Evolutionary conservation across 2,113 vertebrate species (phyloP).

Genomic region (Lanius collurio): DNA sequence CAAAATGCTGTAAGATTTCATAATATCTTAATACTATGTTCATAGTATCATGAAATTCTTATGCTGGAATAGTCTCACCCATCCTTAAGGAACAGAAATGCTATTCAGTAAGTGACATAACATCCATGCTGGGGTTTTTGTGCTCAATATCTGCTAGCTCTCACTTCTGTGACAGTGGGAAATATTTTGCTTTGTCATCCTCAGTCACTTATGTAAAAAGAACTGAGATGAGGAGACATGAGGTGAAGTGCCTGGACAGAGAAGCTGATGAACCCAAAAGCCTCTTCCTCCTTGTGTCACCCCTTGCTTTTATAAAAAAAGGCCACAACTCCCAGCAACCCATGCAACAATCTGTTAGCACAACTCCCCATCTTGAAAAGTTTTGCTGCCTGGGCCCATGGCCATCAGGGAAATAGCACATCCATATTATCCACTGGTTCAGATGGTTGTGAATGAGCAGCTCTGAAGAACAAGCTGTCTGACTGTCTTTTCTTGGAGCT

Average conservation of each 20-base stretch:
- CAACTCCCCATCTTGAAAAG: neutral
- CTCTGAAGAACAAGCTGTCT: neutral
- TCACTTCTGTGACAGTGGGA: neutral
- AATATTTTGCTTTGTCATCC: neutral
- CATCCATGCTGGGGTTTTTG: neutral
- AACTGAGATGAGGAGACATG: neutral
- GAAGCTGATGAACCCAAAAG: rapidly evolving
- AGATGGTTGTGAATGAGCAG: neutral
- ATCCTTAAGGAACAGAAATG: neutral
- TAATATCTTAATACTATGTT: neutral
- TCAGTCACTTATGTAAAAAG: neutral
- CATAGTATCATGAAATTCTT: neutral
- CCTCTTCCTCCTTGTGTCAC: neutral
- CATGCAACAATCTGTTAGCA: neutral
- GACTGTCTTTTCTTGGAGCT: rapidly evolving
- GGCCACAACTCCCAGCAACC: neutral
- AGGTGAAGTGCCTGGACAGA: neutral
- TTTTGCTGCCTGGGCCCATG: neutral
- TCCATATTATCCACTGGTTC: neutral
- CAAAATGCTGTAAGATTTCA: neutral
- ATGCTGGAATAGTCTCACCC: neutral
- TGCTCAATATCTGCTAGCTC: neutral
- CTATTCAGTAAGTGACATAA: neutral
- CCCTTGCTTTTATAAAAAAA: neutral
- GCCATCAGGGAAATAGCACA: neutral